Percentiles rank a stretch among this genome's conserved stretches.
Conservation (phyloP, 2,888 invertebrate species). For the Imbricaverruca yamaguchii region DNA sequence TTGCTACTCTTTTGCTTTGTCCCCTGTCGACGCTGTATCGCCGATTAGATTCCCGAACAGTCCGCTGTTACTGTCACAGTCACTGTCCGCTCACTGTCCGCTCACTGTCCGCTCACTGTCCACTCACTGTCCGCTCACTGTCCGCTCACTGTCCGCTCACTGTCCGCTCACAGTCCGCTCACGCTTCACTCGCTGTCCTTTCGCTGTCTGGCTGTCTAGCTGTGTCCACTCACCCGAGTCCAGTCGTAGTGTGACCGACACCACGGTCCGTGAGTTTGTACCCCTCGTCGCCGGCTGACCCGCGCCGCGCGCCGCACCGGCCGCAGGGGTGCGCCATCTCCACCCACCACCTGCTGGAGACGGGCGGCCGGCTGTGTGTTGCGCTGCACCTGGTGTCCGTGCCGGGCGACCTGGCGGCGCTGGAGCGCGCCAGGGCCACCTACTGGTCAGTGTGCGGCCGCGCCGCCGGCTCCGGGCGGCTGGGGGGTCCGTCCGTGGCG, state of each 20-base stretch:
- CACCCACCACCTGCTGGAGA: slow-evolving; percentile 31
- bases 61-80: too few relatives aligned
- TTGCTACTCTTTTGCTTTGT: too few relatives aligned
- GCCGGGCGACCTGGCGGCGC: slow-evolving; percentile 21
- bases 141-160: too few relatives aligned
- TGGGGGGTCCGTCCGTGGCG: neutral
- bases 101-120: too few relatives aligned
- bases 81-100: too few relatives aligned
- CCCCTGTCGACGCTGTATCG: too few relatives aligned
- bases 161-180: too few relatives aligned
- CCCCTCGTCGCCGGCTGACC: too few relatives aligned
- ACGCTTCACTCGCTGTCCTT: neutral
- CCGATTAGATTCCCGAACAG: too few relatives aligned
- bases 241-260: too few relatives aligned
- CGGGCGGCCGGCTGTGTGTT: slow-evolving; percentile 29
- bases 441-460: neutral
- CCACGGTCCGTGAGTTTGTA: too few relatives aligned
- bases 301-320: neutral
- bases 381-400: slow-evolving; percentile 29
- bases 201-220: neutral
- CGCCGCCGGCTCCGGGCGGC: neutral
- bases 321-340: slow-evolving; percentile 30
- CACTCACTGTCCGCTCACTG: too few relatives aligned
- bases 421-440: neutral
- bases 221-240: neutral